Conservation (phyloP, 92 coral and sea anemone species). For the Epizoanthus stellaris region DNA sequence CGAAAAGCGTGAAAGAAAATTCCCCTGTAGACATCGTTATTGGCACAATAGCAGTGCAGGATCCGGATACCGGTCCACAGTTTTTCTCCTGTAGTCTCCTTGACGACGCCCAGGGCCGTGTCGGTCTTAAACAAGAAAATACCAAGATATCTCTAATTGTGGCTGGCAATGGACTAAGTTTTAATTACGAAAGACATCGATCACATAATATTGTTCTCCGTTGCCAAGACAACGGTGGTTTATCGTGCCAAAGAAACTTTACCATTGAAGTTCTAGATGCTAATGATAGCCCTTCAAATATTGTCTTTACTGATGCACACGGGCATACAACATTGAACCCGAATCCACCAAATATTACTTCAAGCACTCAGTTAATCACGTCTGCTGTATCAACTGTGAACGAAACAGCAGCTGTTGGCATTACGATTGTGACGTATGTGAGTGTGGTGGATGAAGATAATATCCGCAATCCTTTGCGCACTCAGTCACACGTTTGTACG, state of each 20-base stretch:
- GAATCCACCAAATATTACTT: slow-evolving; percentile 54
- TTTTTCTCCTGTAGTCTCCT: slow-evolving; percentile 54
- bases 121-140: slow-evolving; percentile 50
- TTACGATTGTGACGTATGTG: slow-evolving; percentile 72
- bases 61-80: slow-evolving; percentile 66
- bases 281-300: slow-evolving; percentile 65
- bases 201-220: slow-evolving; percentile 52
- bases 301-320: slow-evolving; percentile 62
- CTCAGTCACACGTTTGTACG: slow-evolving; percentile 70
- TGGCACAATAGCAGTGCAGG: slow-evolving; percentile 62
- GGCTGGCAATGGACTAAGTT: slow-evolving; percentile 64
- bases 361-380: slow-evolving; percentile 50
- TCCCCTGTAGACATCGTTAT: slow-evolving; percentile 59
- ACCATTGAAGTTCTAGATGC: slow-evolving; percentile 58
- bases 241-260: slow-evolving; percentile 53
- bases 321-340: slow-evolving; percentile 73
- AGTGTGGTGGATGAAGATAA: slow-evolving; percentile 69
- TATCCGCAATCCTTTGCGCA: slow-evolving; percentile 46
- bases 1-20: slow-evolving; percentile 61
- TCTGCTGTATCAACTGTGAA: slow-evolving; percentile 69
- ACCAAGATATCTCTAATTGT: slow-evolving; percentile 45
- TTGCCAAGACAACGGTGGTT: slow-evolving; percentile 72
- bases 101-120: slow-evolving; percentile 71
- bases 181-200: slow-evolving; percentile 65
- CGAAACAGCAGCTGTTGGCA: slow-evolving; percentile 69